These are phyloP conservation scores for Sardina pilchardus DNA, from an alignment of 2,113 vertebrate species.

Conservation along the genomic window DNA sequence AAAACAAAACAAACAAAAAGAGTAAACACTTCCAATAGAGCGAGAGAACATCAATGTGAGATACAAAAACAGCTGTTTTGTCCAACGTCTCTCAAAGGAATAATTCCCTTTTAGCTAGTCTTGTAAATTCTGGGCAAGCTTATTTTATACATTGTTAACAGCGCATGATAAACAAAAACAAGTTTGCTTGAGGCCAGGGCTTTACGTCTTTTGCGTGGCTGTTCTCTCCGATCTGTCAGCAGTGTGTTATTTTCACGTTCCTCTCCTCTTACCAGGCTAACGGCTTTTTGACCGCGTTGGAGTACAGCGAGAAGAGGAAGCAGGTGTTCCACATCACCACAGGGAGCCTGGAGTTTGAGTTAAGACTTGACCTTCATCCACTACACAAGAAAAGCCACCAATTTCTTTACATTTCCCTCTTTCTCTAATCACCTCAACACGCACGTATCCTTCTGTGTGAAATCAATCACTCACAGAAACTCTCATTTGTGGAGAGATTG, in stretches of 20 bases:
- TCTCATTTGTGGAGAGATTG: neutral
- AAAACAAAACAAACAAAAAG: neutral
- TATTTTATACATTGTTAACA: neutral
- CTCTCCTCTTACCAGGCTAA: constrained; percentile 73
- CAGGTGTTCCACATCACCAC: constrained; percentile 95
- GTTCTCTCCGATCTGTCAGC: neutral
- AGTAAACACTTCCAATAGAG: neutral
- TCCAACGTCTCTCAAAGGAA: neutral
- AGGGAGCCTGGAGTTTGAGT: constrained; percentile 98
- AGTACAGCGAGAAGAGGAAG: constrained; percentile 90
- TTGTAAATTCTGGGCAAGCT: neutral
- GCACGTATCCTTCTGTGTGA: neutral
- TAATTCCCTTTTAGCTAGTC: neutral
- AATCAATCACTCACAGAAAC: neutral
- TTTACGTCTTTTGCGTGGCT: neutral
- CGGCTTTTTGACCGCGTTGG: constrained; percentile 93
- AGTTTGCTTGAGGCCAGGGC: neutral
- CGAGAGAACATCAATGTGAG: neutral
- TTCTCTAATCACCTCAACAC: neutral
- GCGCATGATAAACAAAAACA: neutral
- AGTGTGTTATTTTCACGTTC: neutral
- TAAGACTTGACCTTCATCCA: constrained; percentile 54
- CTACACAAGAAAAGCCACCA: neutral
- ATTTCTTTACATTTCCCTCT: neutral
- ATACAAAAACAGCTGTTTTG: neutral